Conservation (phyloP, 1,140 invertebrate species). For the Dendroctonus ponderosae region DNA sequence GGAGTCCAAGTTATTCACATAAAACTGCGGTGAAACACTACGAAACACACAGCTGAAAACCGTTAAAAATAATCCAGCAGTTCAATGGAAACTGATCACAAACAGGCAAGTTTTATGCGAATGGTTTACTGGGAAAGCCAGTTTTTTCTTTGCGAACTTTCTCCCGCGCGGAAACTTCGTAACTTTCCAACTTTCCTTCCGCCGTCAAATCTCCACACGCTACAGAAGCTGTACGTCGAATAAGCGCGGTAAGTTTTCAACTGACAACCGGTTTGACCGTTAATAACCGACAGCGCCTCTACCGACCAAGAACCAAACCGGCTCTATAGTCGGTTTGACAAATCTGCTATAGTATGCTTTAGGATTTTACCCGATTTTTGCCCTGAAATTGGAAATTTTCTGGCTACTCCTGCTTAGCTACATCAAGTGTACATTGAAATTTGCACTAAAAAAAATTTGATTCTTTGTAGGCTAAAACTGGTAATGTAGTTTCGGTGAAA, state of each 20-base stretch:
- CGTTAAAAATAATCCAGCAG: too few relatives aligned
- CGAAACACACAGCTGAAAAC: too few relatives aligned
- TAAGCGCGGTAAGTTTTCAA: conserved; percentile 19
- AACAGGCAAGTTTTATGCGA: conserved; percentile 1
- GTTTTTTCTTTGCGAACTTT: not conserved
- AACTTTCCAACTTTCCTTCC: conserved; percentile 5
- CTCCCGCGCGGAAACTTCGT: not conserved
- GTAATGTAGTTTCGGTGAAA: too few relatives aligned
- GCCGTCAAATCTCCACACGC: conserved; percentile 15
- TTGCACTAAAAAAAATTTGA: too few relatives aligned
- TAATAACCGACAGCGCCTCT: conserved; percentile 6
- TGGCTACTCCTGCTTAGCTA: too few relatives aligned
- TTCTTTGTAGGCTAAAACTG: too few relatives aligned
- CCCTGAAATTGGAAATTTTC: too few relatives aligned
- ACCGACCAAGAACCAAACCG: conserved; percentile 14
- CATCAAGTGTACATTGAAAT: too few relatives aligned
- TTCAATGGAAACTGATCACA: not conserved
- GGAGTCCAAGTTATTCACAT: too few relatives aligned
- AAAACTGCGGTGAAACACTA: too few relatives aligned
- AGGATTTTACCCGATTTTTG: too few relatives aligned
- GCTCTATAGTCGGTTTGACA: not conserved
- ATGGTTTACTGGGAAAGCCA: not conserved
- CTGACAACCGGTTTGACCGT: conserved; percentile 25
- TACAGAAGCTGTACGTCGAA: conserved; percentile 19
- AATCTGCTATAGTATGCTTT: too few relatives aligned